Evolutionary conservation across 2,113 vertebrate genomes (phyloP).

Genomic region (Thamnaconus septentrionalis): DNA sequence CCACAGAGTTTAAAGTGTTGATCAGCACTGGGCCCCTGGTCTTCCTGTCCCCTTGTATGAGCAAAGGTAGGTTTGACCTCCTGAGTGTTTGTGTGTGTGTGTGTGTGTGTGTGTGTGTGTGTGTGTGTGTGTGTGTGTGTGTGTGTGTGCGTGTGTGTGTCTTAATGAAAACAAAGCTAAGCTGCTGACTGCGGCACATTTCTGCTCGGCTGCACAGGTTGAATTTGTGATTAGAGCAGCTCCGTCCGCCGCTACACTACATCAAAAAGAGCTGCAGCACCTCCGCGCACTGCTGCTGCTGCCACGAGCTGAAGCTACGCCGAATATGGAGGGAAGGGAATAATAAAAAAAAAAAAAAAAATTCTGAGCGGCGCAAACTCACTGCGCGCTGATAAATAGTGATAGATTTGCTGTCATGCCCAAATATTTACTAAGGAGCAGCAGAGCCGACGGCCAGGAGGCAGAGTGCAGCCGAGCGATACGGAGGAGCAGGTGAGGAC

Average conservation of each 20-base stretch:
- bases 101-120: slow-evolving; percentile 26
- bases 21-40: no score
- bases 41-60: no score
- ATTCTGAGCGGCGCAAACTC: no score
- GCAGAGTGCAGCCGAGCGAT: slow-evolving; percentile 6
- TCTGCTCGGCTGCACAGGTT: slow-evolving; percentile 68
- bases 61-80: neutral
- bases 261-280: slow-evolving; percentile 51
- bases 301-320: slow-evolving; percentile 20
- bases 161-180: slow-evolving; percentile 71
- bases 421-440: slow-evolving; percentile 60
- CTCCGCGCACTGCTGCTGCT: slow-evolving; percentile 27
- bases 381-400: slow-evolving; percentile 40
- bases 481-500: slow-evolving; percentile 10
- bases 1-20: no score
- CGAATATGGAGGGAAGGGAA: neutral
- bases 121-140: slow-evolving; percentile 14
- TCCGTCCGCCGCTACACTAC: slow-evolving; percentile 26
- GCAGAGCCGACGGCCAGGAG: slow-evolving; percentile 29
- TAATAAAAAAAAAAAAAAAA: no score
- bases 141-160: slow-evolving; percentile 27
- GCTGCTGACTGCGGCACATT: slow-evolving; percentile 71
- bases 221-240: slow-evolving; percentile 71
- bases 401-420: slow-evolving; percentile 56
- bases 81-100: slow-evolving; percentile 26